Conservation (phyloP, 2,113 vertebrate species). For the Origma solitaria region DNA sequence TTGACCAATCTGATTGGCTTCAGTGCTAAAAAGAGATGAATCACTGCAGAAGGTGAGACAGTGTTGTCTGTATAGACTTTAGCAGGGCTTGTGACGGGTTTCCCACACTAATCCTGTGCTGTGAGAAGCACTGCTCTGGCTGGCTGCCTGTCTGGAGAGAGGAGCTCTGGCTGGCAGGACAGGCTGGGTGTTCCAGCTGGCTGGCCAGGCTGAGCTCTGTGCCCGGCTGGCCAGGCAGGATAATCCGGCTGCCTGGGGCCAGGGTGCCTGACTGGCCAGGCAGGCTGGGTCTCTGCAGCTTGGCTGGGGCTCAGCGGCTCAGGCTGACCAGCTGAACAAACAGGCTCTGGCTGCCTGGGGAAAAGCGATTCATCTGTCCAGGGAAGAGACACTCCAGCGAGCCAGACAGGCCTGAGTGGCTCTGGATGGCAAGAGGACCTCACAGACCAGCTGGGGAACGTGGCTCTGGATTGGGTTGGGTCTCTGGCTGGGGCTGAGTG, state of each 20-base stretch:
- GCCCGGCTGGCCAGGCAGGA: not conserved
- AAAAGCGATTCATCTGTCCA: not conserved
- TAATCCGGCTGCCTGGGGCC: not conserved
- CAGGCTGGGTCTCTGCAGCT: not conserved
- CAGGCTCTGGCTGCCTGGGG: not conserved
- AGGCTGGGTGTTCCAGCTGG: not conserved
- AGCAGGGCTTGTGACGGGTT: not conserved
- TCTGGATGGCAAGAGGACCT: not conserved
- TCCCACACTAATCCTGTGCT: not conserved
- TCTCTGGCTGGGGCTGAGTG: not conserved
- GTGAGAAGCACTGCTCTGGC: not conserved
- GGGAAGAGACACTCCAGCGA: not conserved
- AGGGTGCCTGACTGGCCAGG: not conserved
- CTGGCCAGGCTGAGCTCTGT: not conserved
- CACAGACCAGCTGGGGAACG: not conserved
- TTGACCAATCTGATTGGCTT: not conserved
- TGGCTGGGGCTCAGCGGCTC: not conserved
- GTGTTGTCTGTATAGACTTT: not conserved
- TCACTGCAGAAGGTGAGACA: not conserved
- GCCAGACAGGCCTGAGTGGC: not conserved
- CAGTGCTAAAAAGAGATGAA: not conserved
- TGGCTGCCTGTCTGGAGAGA: not conserved
- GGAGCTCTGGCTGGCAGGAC: not conserved
- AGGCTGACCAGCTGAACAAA: not conserved
- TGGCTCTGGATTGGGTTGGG: not conserved